A percentile compares a stretch with the other conserved stretches of the same genome.
These are phyloP conservation scores for Callorhinus ursinus DNA, from an alignment of 2,113 vertebrate genomes.

Conservation along the genomic window DNA sequence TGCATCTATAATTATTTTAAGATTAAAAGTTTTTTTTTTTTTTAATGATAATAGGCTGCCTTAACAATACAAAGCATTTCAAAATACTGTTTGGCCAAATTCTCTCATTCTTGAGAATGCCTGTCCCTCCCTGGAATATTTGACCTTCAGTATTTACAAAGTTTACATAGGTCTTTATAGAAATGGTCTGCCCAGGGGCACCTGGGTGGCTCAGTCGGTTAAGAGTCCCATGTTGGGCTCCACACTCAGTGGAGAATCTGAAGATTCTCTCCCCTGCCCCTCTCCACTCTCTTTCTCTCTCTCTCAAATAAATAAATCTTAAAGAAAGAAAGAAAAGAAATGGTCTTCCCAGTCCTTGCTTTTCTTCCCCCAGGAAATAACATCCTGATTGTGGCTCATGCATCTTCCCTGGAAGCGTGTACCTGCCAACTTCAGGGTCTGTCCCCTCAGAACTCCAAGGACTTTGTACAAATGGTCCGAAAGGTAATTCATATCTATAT, in stretches of 20 bases:
- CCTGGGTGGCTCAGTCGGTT: background rate
- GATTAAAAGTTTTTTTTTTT: background rate
- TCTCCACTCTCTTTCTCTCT: background rate
- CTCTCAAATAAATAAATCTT: background rate
- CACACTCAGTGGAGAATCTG: background rate
- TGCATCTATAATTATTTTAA: constrained; percentile 7
- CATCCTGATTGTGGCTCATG: constrained; percentile 97
- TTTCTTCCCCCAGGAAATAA: constrained; percentile 91
- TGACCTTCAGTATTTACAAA: background rate
- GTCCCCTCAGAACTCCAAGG: constrained; percentile 96
- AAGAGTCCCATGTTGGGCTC: background rate
- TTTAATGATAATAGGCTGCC: background rate
- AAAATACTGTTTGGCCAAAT: background rate
- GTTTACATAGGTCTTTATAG: background rate
- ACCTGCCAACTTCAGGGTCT: constrained; percentile 98
- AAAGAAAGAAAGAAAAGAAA: background rate
- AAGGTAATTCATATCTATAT: constrained; percentile 88
- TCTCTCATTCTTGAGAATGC: background rate
- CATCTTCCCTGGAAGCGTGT: constrained; percentile 97
- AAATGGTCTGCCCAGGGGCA: background rate
- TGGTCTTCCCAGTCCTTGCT: background rate
- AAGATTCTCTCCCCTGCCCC: background rate
- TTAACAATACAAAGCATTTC: background rate
- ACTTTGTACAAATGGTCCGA: constrained; percentile 98
- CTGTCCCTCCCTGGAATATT: background rate